phyloP scores from a whole-genome alignment of 2,113 vertebrate species.

The Alligator mississippiensis region DNA sequence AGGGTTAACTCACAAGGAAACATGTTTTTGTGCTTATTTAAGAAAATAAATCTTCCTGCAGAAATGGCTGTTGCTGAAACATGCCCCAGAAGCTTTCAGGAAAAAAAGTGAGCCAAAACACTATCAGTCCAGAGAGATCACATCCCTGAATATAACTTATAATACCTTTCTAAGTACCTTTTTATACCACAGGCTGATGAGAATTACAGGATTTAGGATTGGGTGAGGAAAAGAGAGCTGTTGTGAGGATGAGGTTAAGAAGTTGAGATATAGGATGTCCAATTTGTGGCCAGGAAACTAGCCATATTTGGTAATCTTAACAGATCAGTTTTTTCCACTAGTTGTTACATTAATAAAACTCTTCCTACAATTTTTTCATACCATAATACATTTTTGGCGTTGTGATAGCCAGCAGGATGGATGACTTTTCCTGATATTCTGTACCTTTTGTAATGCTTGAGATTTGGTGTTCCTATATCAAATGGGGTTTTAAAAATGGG shows the following conservation, averaged over 20 bases:
- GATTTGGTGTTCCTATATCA: not conserved
- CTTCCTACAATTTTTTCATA: not conserved
- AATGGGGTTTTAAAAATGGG: not conserved
- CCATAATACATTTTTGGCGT: fast-evolving
- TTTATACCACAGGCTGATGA: not conserved
- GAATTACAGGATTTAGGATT: not conserved
- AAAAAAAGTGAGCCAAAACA: not conserved
- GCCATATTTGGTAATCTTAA: not conserved
- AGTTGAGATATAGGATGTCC: not conserved
- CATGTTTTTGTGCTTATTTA: not conserved
- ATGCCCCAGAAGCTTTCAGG: not conserved
- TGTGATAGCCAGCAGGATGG: fast-evolving
- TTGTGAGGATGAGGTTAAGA: not conserved
- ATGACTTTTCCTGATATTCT: not conserved
- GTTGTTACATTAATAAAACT: not conserved
- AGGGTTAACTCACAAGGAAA: not conserved
- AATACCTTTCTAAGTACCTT: not conserved
- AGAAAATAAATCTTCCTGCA: not conserved
- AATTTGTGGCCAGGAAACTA: not conserved
- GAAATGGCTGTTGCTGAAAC: not conserved
- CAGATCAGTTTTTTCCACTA: not conserved
- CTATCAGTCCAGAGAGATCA: not conserved
- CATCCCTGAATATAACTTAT: not conserved
- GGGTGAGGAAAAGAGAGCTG: not conserved
- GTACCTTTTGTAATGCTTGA: not conserved